phyloP scores from a whole-genome alignment of 2,888 invertebrate species.

The Volucella inflata region DNA sequence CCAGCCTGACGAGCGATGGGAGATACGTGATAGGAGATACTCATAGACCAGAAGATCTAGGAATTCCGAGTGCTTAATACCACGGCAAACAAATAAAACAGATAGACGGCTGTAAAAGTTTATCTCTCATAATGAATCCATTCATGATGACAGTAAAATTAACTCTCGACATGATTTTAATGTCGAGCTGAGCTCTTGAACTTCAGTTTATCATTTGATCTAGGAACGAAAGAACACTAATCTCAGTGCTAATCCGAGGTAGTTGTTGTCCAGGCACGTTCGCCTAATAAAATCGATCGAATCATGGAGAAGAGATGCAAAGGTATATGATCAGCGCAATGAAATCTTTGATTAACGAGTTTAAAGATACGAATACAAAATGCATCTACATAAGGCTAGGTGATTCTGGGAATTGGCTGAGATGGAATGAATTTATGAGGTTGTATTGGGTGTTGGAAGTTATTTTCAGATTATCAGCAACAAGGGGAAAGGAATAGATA shows the following conservation, averaged over 20 bases:
- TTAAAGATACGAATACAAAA: neutral
- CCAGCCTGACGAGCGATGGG: too few species aligned
- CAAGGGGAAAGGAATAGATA: too few species aligned
- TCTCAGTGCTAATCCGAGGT: slow-evolving; percentile 3
- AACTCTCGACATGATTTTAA: slow-evolving; percentile 20
- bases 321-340: slow-evolving; percentile 9
- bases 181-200: slow-evolving; percentile 16
- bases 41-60: neutral
- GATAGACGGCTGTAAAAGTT: slow-evolving; percentile 32
- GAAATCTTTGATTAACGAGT: neutral
- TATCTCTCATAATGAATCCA: slow-evolving; percentile 51
- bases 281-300: slow-evolving; percentile 14
- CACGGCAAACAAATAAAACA: slow-evolving; percentile 43
- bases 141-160: slow-evolving; percentile 45
- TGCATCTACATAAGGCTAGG: slow-evolving; percentile 12
- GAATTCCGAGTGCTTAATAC: slow-evolving; percentile 13
- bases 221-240: neutral
- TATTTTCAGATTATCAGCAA: too few species aligned
- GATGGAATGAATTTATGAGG: too few species aligned
- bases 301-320: neutral
- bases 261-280: slow-evolving; percentile 37
- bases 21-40: neutral
- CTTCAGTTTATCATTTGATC: slow-evolving; percentile 29
- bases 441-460: too few species aligned
- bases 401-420: slow-evolving; percentile 13